Conservation (phyloP, 2,797 vertebrate genomes). For the Sebastes minor region DNA sequence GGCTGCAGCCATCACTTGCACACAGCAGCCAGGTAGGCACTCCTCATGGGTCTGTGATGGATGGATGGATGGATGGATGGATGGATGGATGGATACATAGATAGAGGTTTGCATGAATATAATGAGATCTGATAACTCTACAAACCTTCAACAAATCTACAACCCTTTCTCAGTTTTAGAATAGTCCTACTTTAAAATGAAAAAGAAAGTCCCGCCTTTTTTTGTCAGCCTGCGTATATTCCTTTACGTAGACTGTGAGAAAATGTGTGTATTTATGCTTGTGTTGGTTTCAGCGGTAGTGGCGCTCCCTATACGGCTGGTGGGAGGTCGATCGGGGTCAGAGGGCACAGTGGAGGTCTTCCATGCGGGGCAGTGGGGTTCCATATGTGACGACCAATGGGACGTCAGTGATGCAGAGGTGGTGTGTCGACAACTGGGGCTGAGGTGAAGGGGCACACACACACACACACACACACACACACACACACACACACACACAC, state of each 20-base stretch:
- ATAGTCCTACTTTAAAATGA: neutral
- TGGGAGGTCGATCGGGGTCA: conserved; percentile 77
- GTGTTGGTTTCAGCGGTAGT: conserved; percentile 28
- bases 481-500: neutral
- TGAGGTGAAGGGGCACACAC: conserved; percentile 82
- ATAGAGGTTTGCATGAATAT: neutral
- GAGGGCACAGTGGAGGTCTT: conserved; percentile 95
- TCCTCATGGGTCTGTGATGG: neutral
- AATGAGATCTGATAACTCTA: neutral
- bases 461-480: too few species aligned
- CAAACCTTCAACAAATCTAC: neutral
- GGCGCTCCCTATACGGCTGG: conserved; percentile 84
- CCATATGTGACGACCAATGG: conserved; percentile 97
- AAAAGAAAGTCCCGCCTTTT: neutral
- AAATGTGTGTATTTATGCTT: conserved; percentile 3
- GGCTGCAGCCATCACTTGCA: conserved; percentile 88
- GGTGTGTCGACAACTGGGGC: conserved; percentile 94
- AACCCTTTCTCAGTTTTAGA: neutral
- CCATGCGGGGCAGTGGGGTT: conserved; percentile 93
- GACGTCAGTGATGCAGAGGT: conserved; percentile 95
- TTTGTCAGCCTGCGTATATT: neutral
- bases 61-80: neutral
- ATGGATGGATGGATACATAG: neutral
- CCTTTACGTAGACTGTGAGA: neutral
- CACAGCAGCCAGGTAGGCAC: conserved; percentile 74